Conservation (phyloP, 2,113 vertebrate genomes). For the Cheirogaleus medius region DNA sequence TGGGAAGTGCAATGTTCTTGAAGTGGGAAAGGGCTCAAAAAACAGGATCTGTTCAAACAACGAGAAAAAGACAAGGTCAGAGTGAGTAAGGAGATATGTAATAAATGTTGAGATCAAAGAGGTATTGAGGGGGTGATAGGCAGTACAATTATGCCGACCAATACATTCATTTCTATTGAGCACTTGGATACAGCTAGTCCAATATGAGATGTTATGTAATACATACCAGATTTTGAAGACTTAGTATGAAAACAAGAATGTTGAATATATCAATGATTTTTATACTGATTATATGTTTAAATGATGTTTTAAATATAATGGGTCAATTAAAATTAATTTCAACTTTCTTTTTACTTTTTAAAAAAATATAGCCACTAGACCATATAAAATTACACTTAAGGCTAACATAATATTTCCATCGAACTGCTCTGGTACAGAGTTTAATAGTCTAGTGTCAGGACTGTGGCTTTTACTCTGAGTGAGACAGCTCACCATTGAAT, state of each 20-base stretch:
- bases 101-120: not conserved
- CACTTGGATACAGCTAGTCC: not conserved
- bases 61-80: not conserved
- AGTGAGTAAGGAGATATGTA: not conserved
- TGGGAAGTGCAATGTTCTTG: not conserved
- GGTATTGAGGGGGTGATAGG: no score
- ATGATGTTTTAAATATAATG: not conserved
- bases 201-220: not conserved
- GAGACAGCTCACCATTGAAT: not conserved
- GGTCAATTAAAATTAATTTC: not conserved
- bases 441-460: not conserved
- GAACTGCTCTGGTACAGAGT: not conserved
- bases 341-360: not conserved
- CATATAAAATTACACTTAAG: not conserved
- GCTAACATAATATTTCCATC: not conserved
- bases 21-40: not conserved
- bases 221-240: not conserved
- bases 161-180: not conserved
- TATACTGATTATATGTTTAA: not conserved
- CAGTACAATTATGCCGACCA: not conserved
- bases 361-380: not conserved
- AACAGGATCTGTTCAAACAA: not conserved
- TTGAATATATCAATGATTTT: not conserved
- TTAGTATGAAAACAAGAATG: not conserved
- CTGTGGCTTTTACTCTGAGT: not conserved